These are phyloP conservation scores for Galago senegalensis DNA, from an alignment of 2,797 vertebrate species.

Conservation along the genomic window DNA sequence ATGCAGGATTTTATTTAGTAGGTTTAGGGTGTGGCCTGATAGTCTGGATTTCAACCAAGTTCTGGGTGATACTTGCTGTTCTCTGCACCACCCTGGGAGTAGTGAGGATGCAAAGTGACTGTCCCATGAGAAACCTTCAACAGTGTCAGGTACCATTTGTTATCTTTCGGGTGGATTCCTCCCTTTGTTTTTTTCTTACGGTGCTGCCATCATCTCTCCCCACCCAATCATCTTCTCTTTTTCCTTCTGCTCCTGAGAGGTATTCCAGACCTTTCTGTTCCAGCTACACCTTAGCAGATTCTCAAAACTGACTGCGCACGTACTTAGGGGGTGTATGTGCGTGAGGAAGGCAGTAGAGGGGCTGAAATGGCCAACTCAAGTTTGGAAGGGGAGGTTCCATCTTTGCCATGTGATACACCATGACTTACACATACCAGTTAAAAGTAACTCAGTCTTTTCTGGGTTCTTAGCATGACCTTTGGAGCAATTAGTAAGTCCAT, in stretches of 20 bases:
- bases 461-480: not conserved
- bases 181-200: not conserved
- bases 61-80: not conserved
- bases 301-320: fast-evolving
- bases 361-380: not conserved
- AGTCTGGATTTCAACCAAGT: not conserved
- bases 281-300: not conserved
- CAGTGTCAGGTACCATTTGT: not conserved
- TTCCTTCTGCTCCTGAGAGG: not conserved
- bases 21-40: not conserved
- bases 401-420: fast-evolving
- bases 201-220: fast-evolving
- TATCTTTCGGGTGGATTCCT: not conserved
- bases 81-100: not conserved
- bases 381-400: not conserved
- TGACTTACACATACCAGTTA: not conserved
- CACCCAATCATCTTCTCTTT: not conserved
- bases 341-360: not conserved
- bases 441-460: not conserved
- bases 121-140: not conserved
- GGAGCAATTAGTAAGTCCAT: not conserved
- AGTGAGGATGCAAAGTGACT: not conserved
- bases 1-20: not conserved
- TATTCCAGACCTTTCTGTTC: not conserved
- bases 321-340: fast-evolving